Evolutionary conservation across 1,140 invertebrate genomes (phyloP).

Genomic region (Eupeodes corollae): DNA sequence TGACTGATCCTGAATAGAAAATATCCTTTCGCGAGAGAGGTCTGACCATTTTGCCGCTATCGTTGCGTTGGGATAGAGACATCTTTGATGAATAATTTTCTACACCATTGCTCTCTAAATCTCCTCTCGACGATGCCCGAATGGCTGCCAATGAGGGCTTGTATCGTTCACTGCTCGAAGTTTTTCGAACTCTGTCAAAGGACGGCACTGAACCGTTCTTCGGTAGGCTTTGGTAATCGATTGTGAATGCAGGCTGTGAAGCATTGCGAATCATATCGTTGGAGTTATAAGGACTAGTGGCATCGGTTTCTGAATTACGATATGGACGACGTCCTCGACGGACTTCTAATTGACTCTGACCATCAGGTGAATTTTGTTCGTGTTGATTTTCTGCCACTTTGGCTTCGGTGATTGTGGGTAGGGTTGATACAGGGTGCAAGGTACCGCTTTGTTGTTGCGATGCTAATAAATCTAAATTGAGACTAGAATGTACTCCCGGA

Average conservation of each 20-base stretch:
- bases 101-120: constrained; percentile 44
- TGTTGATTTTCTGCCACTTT: constrained; percentile 49
- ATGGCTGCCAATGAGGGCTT: constrained; percentile 69
- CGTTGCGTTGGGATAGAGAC: constrained; percentile 31
- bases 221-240: constrained; percentile 63
- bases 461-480: constrained; percentile 71
- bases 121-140: constrained; percentile 52
- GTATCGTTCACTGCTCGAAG: constrained; percentile 62
- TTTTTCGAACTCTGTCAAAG: constrained; percentile 71
- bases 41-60: constrained; percentile 55
- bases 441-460: constrained; percentile 42
- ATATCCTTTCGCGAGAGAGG: constrained; percentile 94
- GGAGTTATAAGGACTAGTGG: constrained; percentile 29
- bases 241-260: constrained; percentile 72
- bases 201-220: constrained; percentile 82
- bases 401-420: constrained; percentile 78
- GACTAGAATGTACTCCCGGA: constrained; percentile 85
- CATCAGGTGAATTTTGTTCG: constrained; percentile 34
- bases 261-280: constrained; percentile 63
- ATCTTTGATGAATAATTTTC: constrained; percentile 41
- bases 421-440: constrained; percentile 56
- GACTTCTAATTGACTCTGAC: constrained; percentile 29
- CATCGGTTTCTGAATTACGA: constrained; percentile 28
- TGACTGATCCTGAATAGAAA: constrained; percentile 92
- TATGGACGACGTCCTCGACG: constrained; percentile 21